Conservation (phyloP, 2,888 invertebrate genomes). For the Torymus texanus region DNA sequence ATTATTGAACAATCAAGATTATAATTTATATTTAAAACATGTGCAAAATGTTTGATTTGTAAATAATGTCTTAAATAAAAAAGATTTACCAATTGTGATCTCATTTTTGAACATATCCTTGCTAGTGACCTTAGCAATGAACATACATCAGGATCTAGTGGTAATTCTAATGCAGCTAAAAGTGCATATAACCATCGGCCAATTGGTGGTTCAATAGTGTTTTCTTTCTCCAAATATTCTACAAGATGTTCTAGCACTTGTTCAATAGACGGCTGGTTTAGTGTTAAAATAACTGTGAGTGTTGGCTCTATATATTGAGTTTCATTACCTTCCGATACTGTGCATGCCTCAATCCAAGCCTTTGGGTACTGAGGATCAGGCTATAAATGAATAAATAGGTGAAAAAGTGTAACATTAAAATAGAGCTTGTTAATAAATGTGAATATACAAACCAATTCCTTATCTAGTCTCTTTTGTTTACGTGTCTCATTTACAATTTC, state of each 20-base stretch:
- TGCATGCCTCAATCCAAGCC: conserved; percentile 76
- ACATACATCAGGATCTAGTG: conserved; percentile 82
- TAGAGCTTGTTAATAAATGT: background rate
- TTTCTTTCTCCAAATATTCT: conserved; percentile 74
- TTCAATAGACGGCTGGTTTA: conserved; percentile 76
- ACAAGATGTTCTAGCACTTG: conserved; percentile 76
- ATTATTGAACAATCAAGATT: no score
- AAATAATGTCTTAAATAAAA: conserved; percentile 17
- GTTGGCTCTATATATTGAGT: conserved; percentile 60
- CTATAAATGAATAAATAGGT: conserved; percentile 65
- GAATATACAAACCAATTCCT: conserved; percentile 58
- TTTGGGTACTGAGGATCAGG: conserved; percentile 73
- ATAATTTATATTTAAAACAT: background rate
- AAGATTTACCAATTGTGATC: conserved; percentile 71
- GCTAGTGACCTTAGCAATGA: conserved; percentile 81
- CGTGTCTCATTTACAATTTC: conserved; percentile 62
- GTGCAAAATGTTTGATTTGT: background rate
- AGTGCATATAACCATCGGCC: conserved; percentile 85
- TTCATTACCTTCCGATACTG: conserved; percentile 62
- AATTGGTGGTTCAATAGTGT: conserved; percentile 75
- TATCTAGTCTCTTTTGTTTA: conserved; percentile 52
- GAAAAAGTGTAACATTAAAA: conserved; percentile 1
- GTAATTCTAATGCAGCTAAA: conserved; percentile 80
- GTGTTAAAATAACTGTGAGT: conserved; percentile 71
- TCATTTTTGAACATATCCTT: conserved; percentile 79